Evolutionary conservation across 2,797 vertebrate genomes (phyloP).

Genomic region (Rhincodon typus): DNA sequence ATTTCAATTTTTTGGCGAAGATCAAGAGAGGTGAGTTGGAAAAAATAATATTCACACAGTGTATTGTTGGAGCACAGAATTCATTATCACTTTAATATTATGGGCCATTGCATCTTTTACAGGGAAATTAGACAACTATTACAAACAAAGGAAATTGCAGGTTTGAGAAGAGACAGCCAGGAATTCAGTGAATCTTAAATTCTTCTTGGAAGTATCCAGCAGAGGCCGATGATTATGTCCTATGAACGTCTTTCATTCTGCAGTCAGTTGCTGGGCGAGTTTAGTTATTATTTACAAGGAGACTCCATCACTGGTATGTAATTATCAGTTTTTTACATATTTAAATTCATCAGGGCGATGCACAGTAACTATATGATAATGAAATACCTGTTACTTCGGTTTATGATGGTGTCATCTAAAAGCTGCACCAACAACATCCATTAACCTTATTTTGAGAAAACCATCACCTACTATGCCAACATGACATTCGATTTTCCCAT

Average conservation of each 20-base stretch:
- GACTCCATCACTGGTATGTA: neutral
- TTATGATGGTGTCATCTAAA: neutral
- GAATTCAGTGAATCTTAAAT: neutral
- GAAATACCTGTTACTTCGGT: neutral
- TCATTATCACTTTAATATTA: neutral
- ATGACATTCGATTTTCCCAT: slow-evolving; percentile 11
- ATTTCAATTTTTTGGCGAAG: neutral
- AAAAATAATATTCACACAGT: neutral
- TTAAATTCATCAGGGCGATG: neutral
- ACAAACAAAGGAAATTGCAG: neutral
- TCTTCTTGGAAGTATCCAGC: neutral
- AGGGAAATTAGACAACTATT: neutral
- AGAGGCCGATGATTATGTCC: neutral
- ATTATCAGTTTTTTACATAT: neutral
- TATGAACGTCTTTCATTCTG: neutral
- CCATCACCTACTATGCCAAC: neutral
- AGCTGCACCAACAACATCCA: neutral
- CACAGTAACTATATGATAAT: neutral
- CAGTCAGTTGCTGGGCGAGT: neutral
- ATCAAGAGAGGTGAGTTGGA: neutral
- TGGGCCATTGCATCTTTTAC: neutral
- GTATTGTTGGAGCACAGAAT: neutral
- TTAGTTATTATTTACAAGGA: neutral
- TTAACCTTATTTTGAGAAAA: neutral
- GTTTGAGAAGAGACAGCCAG: neutral